Percentiles rank a stretch among this genome's conserved stretches.
phyloP scores from a whole-genome alignment of 1,140 invertebrate species.

The Tetramorium parvispinum region DNA sequence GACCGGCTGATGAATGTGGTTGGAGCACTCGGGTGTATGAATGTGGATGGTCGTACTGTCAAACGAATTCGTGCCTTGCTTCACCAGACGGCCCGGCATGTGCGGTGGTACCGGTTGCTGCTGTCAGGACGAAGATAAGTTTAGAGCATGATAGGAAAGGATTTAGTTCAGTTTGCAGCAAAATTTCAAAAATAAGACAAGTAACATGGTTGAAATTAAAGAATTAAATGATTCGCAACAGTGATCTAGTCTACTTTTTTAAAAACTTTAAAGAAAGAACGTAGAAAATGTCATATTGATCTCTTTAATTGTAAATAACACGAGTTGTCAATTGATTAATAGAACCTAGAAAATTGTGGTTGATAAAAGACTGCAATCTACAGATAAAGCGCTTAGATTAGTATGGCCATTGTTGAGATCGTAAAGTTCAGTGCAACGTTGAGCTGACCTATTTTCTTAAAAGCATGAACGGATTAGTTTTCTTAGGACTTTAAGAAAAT shows the following conservation, averaged over 20 bases:
- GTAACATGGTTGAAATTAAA: not conserved
- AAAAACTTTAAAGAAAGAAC: not conserved
- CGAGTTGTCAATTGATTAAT: not conserved
- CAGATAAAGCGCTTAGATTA: not conserved
- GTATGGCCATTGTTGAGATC: not conserved
- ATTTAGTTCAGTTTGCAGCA: not conserved
- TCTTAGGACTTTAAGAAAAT: not conserved
- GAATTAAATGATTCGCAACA: not conserved
- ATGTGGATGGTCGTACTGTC: constrained; percentile 92
- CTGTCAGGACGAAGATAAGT: constrained; percentile 34
- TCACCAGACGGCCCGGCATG: constrained; percentile 85
- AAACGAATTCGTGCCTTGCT: constrained; percentile 90
- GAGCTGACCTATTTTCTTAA: not conserved
- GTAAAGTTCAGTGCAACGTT: not conserved
- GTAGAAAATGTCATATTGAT: not conserved
- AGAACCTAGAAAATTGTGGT: not conserved
- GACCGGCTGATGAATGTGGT: constrained; percentile 89
- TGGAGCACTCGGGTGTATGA: constrained; percentile 93
- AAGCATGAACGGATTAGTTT: not conserved
- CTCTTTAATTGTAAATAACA: not conserved
- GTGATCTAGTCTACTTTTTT: not conserved
- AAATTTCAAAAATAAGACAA: not conserved
- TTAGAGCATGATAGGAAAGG: not conserved
- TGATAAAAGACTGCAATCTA: not conserved
- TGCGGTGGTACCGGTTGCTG: constrained; percentile 77